A percentile compares a stretch with the other conserved stretches of the same genome.
phyloP scores from a whole-genome alignment of 2,888 invertebrate genomes.

The Torymus aiolomorphi region DNA sequence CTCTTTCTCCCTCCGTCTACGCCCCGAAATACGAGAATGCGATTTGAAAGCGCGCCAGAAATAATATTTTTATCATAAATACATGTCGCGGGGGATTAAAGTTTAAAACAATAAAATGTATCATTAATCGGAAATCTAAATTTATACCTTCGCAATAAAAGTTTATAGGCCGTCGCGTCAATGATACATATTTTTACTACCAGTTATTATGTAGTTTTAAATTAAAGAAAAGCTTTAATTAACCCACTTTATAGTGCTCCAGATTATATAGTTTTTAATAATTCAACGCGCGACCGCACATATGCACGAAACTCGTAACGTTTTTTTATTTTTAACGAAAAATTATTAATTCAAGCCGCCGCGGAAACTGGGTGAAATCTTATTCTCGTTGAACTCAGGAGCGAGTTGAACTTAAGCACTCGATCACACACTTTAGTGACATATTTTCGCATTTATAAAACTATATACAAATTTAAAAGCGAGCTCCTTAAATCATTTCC shows the following conservation, averaged over 20 bases:
- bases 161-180: slow-evolving; percentile 11
- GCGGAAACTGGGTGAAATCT: too few relatives aligned
- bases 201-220: slow-evolving; percentile 23
- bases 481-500: too few relatives aligned
- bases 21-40: slow-evolving; percentile 7
- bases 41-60: slow-evolving; percentile 10
- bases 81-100: slow-evolving; percentile 1
- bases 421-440: too few relatives aligned
- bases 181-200: background rate
- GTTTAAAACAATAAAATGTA: slow-evolving; percentile 23
- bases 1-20: too few relatives aligned
- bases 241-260: slow-evolving; percentile 9
- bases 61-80: slow-evolving; percentile 28
- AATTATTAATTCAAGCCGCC: too few relatives aligned
- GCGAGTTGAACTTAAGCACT: too few relatives aligned
- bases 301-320: background rate
- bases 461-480: too few relatives aligned
- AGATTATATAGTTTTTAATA: slow-evolving; percentile 13
- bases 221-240: slow-evolving; percentile 17
- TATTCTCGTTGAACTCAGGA: too few relatives aligned
- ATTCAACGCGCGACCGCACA: background rate
- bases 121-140: slow-evolving; percentile 24
- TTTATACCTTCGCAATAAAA: slow-evolving; percentile 13
- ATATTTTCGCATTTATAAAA: too few relatives aligned
- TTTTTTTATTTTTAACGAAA: too few relatives aligned